A percentile compares a stretch with the other conserved stretches of the same genome.
phyloP scores from a whole-genome alignment of 2,113 vertebrate species.

The Calypte anna region DNA sequence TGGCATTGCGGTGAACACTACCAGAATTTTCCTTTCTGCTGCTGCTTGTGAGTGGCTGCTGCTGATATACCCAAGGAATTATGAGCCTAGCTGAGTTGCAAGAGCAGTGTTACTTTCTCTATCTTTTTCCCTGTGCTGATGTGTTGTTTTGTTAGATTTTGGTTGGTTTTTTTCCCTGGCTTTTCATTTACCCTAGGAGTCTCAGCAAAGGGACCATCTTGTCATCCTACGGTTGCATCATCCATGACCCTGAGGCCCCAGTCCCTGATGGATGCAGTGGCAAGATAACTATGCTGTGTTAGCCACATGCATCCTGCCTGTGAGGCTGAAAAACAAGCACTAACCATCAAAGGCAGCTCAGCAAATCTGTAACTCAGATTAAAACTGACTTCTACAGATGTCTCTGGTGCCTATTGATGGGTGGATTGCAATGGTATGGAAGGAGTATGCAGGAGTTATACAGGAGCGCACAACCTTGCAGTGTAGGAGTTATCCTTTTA shows the following conservation, averaged over 20 bases:
- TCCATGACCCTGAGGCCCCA: fast-evolving
- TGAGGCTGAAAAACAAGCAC: neutral
- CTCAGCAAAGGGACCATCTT: neutral
- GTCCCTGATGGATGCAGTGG: neutral
- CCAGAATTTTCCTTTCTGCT: conserved; percentile 17
- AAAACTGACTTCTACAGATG: neutral
- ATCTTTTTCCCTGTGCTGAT: neutral
- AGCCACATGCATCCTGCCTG: fast-evolving
- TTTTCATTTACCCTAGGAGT: neutral
- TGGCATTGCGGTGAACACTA: conserved; percentile 18
- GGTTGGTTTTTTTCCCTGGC: neutral
- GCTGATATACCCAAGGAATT: neutral
- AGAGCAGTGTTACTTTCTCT: neutral
- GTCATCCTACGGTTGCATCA: neutral
- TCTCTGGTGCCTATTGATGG: no score
- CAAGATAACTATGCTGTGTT: neutral
- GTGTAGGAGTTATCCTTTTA: neutral
- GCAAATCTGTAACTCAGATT: neutral
- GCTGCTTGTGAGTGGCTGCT: neutral
- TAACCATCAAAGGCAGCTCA: neutral
- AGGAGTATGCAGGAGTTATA: neutral
- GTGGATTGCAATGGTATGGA: neutral
- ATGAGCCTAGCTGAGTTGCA: neutral
- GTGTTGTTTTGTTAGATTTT: no score
- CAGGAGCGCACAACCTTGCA: neutral